A percentile compares a stretch with the other conserved stretches of the same genome.
Conservation (phyloP, 92 coral and sea anemone species). For the Heliopora coerulea region DNA sequence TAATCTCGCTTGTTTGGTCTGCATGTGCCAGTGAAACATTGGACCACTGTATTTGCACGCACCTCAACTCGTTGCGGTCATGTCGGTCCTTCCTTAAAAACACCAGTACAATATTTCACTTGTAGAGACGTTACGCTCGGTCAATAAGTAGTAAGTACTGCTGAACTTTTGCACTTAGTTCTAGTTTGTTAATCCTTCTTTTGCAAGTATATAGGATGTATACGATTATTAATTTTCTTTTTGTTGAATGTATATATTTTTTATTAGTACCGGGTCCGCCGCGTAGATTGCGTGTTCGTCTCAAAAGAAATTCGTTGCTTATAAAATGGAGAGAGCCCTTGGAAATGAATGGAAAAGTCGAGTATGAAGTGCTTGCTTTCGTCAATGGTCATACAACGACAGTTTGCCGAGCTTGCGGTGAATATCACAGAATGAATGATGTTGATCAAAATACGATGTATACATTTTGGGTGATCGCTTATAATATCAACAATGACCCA, state of each 20-base stretch:
- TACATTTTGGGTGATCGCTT: conserved; percentile 50
- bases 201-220: too few relatives aligned
- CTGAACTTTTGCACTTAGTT: too few relatives aligned
- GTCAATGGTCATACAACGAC: conserved; percentile 16
- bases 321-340: conserved; percentile 17
- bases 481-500: conserved; percentile 30
- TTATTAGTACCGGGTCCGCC: conserved; percentile 14
- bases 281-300: conserved; percentile 9
- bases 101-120: too few relatives aligned
- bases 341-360: background rate
- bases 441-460: conserved; percentile 42
- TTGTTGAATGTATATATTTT: background rate
- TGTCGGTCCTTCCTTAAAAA: too few relatives aligned
- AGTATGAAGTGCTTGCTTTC: conserved; percentile 1
- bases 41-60: too few relatives aligned
- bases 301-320: background rate
- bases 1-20: too few relatives aligned
- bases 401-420: conserved; percentile 5
- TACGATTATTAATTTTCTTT: background rate
- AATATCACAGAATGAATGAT: conserved; percentile 10
- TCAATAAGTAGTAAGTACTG: too few relatives aligned
- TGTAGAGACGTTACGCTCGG: too few relatives aligned
- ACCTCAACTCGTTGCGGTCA: too few relatives aligned
- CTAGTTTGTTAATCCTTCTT: too few relatives aligned
- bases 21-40: too few relatives aligned